phyloP scores from a whole-genome alignment of 2,888 invertebrate genomes.

The Onthophagus sagittarius region DNA sequence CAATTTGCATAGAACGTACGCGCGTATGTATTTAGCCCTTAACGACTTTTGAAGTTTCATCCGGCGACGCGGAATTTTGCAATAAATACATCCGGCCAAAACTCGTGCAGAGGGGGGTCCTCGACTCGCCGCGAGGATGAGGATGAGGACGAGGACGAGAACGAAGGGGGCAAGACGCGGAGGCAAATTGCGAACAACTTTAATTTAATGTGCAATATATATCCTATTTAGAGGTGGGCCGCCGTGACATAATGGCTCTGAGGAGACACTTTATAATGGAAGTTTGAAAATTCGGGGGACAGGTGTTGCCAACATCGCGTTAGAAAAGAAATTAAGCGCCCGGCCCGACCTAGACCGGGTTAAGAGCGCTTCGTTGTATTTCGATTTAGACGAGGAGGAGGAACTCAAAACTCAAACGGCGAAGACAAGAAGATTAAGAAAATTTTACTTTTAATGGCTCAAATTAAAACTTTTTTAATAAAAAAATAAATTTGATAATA shows the following conservation, averaged over 20 bases:
- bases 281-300: constrained; percentile 36
- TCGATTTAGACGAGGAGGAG: neutral
- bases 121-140: too few species aligned
- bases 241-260: constrained; percentile 7
- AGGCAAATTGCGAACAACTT: constrained; percentile 35
- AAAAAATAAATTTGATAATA: too few species aligned
- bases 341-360: neutral
- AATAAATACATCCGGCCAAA: neutral
- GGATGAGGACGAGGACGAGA: too few species aligned
- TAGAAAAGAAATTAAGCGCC: constrained; percentile 11
- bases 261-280: constrained; percentile 33
- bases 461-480: too few species aligned
- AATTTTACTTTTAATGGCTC: too few species aligned
- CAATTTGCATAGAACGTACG: neutral
- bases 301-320: constrained; percentile 32
- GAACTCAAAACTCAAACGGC: neutral
- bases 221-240: constrained; percentile 24
- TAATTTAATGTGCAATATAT: constrained; percentile 34
- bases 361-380: neutral
- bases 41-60: neutral
- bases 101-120: neutral
- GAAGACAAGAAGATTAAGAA: too few species aligned
- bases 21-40: neutral
- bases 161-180: constrained; percentile 3
- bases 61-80: neutral